A percentile compares a stretch with the other conserved stretches of the same genome.
Conservation (phyloP, 2,113 vertebrate species). For the Bubo blakistoni region DNA sequence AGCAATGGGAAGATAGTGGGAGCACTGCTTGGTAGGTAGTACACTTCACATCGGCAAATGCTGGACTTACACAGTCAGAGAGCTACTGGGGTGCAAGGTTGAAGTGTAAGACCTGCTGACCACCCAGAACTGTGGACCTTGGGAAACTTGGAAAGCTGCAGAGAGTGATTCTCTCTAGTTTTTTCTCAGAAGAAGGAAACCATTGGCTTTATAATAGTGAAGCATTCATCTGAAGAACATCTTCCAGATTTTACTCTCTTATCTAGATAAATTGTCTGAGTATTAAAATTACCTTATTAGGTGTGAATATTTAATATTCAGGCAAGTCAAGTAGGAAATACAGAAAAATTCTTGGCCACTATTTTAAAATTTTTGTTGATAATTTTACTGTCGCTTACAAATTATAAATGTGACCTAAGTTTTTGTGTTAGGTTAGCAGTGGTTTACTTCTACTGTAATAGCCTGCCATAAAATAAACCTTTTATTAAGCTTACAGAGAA, state of each 20-base stretch:
- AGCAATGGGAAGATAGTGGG: not conserved
- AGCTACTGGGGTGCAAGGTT: not conserved
- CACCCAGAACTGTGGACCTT: not conserved
- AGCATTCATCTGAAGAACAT: not conserved
- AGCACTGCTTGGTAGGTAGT: not conserved
- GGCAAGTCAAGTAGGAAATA: not conserved
- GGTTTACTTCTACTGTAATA: not conserved
- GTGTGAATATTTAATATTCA: not conserved
- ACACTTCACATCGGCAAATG: not conserved
- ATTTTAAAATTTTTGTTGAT: not conserved
- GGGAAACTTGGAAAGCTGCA: not conserved
- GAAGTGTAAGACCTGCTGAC: not conserved
- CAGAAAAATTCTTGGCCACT: not conserved
- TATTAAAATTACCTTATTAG: not conserved
- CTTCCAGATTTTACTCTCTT: not conserved
- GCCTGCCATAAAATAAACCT: not conserved
- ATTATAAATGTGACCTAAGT: not conserved
- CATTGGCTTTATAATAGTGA: not conserved
- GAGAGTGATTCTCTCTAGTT: not conserved
- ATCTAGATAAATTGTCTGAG: not conserved
- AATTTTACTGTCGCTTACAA: not conserved
- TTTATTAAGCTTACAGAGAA: not conserved
- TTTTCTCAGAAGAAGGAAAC: not conserved
- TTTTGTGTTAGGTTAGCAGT: not conserved
- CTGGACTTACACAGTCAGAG: not conserved